Evolutionary conservation across 2,113 vertebrate genomes (phyloP).

Genomic region (Oceanites oceanicus): DNA sequence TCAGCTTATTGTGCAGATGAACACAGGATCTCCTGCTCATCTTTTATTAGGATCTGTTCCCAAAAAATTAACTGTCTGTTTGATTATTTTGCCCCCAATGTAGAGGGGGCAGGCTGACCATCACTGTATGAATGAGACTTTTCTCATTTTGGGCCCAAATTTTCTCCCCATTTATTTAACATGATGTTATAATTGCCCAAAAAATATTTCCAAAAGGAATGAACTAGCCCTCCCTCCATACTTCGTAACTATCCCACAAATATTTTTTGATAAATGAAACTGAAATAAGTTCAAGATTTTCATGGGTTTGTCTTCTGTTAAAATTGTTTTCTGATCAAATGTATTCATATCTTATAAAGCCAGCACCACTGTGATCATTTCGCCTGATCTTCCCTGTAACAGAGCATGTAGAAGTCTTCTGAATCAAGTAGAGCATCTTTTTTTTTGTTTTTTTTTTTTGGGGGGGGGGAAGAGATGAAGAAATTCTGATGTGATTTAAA

Average conservation of each 20-base stretch:
- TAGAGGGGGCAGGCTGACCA: not conserved
- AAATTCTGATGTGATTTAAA: not conserved
- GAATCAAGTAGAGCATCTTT: not conserved
- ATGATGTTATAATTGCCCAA: not conserved
- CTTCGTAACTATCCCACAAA: not conserved
- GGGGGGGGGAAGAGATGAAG: not conserved
- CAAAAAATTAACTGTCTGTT: not conserved
- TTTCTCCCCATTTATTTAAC: not conserved
- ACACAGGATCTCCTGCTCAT: not conserved
- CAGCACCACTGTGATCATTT: not conserved
- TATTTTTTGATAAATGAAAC: not conserved
- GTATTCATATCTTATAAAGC: not conserved
- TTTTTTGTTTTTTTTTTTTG: not conserved
- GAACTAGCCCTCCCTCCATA: not conserved
- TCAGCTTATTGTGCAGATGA: not conserved
- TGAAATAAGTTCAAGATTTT: not conserved
- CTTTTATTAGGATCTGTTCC: not conserved
- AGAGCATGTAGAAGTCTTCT: not conserved
- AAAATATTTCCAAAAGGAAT: not conserved
- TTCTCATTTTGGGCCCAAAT: not conserved
- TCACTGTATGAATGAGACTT: fast-evolving
- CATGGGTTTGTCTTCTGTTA: not conserved
- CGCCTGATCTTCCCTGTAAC: not conserved
- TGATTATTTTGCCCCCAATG: not conserved
- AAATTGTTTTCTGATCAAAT: not conserved